These are phyloP conservation scores for Atlantisia rogersi DNA, from an alignment of 2,113 vertebrate genomes.

Conservation along the genomic window DNA sequence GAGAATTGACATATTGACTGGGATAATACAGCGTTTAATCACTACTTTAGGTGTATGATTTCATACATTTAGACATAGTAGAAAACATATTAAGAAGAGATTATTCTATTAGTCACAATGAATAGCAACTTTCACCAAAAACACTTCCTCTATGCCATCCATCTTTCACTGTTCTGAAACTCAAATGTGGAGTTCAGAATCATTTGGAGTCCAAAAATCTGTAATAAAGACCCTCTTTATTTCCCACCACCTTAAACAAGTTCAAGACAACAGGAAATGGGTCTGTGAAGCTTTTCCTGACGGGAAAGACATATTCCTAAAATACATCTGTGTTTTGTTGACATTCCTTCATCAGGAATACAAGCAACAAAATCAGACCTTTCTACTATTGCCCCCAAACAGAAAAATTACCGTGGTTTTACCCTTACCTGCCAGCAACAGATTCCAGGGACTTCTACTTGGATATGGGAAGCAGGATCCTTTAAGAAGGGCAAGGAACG, in stretches of 20 bases:
- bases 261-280: not conserved
- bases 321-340: not conserved
- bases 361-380: not conserved
- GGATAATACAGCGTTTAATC: not conserved
- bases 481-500: slow-evolving; percentile 41
- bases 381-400: not conserved
- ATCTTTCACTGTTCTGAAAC: not conserved
- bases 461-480: slow-evolving; percentile 55
- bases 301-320: not conserved
- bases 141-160: not conserved
- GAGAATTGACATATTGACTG: not conserved
- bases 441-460: slow-evolving; percentile 56
- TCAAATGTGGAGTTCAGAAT: not conserved
- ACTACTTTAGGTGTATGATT: not conserved
- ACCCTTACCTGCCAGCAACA: slow-evolving; percentile 60
- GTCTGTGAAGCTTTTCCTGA: not conserved
- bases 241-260: not conserved
- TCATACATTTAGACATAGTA: not conserved
- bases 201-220: not conserved
- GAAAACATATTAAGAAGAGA: not conserved
- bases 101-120: not conserved
- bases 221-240: not conserved
- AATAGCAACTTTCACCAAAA: not conserved
- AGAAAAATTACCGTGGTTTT: not conserved
- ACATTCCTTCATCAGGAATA: not conserved